Evolutionary conservation across 2,888 invertebrate species (phyloP).

Genomic region (Eupithecia insigniata): DNA sequence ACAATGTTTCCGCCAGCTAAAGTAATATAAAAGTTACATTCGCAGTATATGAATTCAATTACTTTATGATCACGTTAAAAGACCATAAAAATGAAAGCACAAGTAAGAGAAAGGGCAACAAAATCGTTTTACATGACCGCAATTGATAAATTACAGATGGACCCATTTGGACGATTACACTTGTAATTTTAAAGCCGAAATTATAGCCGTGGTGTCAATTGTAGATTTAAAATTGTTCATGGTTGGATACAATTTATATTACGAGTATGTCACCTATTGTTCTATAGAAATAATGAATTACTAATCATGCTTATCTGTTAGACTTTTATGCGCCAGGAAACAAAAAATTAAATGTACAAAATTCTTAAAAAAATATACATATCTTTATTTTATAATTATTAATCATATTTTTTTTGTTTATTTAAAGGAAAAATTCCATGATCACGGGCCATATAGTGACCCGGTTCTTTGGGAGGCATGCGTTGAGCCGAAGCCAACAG

Average conservation of each 20-base stretch:
- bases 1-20: neutral
- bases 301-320: neutral
- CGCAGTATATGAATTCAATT: slow-evolving; percentile 24
- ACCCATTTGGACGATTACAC: slow-evolving; percentile 67
- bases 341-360: too few relatives aligned
- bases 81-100: slow-evolving; percentile 31
- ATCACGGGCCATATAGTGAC: too few relatives aligned
- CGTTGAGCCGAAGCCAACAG: too few relatives aligned
- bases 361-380: too few relatives aligned
- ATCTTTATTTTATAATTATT: too few relatives aligned
- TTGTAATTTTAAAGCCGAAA: slow-evolving; percentile 64
- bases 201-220: slow-evolving; percentile 58
- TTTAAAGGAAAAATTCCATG: too few relatives aligned
- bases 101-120: slow-evolving; percentile 44
- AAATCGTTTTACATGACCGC: slow-evolving; percentile 61
- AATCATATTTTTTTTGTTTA: too few relatives aligned
- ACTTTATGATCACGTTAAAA: slow-evolving; percentile 27
- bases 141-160: slow-evolving; percentile 63
- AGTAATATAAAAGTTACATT: slow-evolving; percentile 1
- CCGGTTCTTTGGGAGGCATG: too few relatives aligned
- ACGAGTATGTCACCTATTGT: slow-evolving; percentile 23
- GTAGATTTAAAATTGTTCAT: slow-evolving; percentile 16
- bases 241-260: slow-evolving; percentile 15
- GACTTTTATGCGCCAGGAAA: neutral
- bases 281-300: neutral